Evolutionary conservation across 92 coral and sea anemone genomes (phyloP).

Genomic region (Nematostella vectensis): DNA sequence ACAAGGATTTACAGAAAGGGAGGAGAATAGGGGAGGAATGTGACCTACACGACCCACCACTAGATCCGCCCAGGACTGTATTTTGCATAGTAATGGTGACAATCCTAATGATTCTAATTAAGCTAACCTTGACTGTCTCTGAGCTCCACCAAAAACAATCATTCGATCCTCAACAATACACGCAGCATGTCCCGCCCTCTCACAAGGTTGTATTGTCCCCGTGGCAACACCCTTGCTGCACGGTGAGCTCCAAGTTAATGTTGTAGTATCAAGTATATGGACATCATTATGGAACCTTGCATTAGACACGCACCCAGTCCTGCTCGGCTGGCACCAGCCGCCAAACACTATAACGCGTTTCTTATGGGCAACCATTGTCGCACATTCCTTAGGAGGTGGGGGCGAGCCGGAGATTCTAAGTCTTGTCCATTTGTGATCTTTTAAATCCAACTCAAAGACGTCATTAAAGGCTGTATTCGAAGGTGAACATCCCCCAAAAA

Average conservation of each 20-base stretch:
- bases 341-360: conserved; percentile 65
- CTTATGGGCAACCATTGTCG: conserved; percentile 54
- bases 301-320: conserved; percentile 53
- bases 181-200: conserved; percentile 92
- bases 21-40: too few relatives aligned
- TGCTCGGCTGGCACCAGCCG: conserved; percentile 92
- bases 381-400: conserved; percentile 93
- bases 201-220: conserved; percentile 43
- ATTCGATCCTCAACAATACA: conserved; percentile 69
- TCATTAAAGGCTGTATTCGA: conserved; percentile 95
- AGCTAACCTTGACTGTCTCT: conserved; percentile 80
- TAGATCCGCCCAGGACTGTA: too few relatives aligned
- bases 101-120: too few relatives aligned
- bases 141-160: conserved; percentile 98
- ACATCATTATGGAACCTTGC: conserved; percentile 81
- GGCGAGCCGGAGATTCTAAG: conserved; percentile 56
- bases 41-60: too few relatives aligned
- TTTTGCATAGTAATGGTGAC: too few relatives aligned
- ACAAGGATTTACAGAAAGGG: too few relatives aligned
- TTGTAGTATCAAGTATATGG: conserved; percentile 37
- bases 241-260: conserved; percentile 56
- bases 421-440: conserved; percentile 66
- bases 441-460: conserved; percentile 59
- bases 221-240: conserved; percentile 15
- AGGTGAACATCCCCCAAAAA: conserved; percentile 92